Base-by-base conservation (phyloP, 2,113 vertebrate genomes). In the Sakesphorus luctuosus region DNA sequence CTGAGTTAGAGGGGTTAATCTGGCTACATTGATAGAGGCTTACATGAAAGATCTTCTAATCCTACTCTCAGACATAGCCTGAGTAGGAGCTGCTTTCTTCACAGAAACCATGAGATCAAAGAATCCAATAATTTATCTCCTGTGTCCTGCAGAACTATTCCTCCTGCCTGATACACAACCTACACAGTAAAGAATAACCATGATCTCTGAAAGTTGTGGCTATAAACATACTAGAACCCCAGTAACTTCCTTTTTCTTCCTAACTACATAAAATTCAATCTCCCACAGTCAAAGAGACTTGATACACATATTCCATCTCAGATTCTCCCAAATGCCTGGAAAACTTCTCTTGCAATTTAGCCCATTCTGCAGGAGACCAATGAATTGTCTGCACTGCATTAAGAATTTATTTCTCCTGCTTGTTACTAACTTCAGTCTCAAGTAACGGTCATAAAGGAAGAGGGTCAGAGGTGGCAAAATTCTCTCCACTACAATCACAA, bases 361-460 rank as follows among this genome's bases (percentile, higher is more conserved):
- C 6, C 25, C 33, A 9, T 38, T 77, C 11, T 46, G 6, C 36
- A 33, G 17, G 17, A 36, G 14, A 53, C 9, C 21, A 23, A 6
- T 11, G 9, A 69, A 28, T 28, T 69, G 11, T 38, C 15, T 5
- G 7, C 11, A 4, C 14, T 46, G 14, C 6, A 4, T 12, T 28
- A 38, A 14, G 26, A 44, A 33, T 77, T 77, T 61, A 9, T 33
- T 52, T 87, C 33, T 44, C 5, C 21, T 1, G 5, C 13, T 58
- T 0, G 0, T 25, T 25, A 68, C 7, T 12, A 28, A 1, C 7
- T 87, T 52, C 18, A 52, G 26, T 52, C 35, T 46, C 36, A 36
- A 44, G 23, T 68, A 36, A 38, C 33, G 18, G 14, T 38, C 33
- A 12, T 23, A 62, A 52, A 62, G 7, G 26, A 11, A 69, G 33